Conservation (phyloP, 2,888 invertebrate genomes). For the Agriopis marginaria region DNA sequence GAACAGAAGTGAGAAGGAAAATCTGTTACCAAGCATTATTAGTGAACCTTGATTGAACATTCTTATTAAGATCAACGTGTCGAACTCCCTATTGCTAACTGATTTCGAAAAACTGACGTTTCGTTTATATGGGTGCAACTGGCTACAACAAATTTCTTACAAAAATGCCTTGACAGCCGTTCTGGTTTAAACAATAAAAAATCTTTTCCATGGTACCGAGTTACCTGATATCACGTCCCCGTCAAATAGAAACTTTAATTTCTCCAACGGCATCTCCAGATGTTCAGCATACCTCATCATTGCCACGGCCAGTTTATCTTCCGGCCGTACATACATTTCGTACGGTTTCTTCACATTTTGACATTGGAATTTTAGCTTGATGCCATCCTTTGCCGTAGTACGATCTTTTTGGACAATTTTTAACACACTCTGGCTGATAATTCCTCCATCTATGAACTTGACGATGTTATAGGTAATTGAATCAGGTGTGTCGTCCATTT, state of each 20-base stretch:
- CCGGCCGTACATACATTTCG: conserved; percentile 56
- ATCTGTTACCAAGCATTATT: no score
- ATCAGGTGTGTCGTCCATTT: conserved; percentile 74
- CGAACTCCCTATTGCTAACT: no score
- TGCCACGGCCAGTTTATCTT: conserved; percentile 68
- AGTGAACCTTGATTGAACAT: no score
- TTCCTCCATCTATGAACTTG: conserved; percentile 80
- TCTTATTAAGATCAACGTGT: no score
- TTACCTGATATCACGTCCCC: conserved; percentile 78
- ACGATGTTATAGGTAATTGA: conserved; percentile 72
- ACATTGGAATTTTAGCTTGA: conserved; percentile 78
- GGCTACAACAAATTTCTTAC: no score
- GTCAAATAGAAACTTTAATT: conserved; percentile 83
- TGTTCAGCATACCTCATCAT: conserved; percentile 81
- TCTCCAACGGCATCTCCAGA: conserved; percentile 67
- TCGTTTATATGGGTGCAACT: no score
- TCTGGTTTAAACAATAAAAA: no score
- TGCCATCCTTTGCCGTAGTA: conserved; percentile 48
- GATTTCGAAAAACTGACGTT: no score
- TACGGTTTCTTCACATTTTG: conserved; percentile 73
- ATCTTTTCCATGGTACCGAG: background rate
- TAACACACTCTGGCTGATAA: conserved; percentile 63
- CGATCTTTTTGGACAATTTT: conserved; percentile 47
- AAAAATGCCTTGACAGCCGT: no score
- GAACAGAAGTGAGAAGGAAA: no score